Evolutionary conservation across 2,113 vertebrate species (phyloP), one percentile per base, ranked within the genome.

Genomic region (Sciurus niger): DNA sequence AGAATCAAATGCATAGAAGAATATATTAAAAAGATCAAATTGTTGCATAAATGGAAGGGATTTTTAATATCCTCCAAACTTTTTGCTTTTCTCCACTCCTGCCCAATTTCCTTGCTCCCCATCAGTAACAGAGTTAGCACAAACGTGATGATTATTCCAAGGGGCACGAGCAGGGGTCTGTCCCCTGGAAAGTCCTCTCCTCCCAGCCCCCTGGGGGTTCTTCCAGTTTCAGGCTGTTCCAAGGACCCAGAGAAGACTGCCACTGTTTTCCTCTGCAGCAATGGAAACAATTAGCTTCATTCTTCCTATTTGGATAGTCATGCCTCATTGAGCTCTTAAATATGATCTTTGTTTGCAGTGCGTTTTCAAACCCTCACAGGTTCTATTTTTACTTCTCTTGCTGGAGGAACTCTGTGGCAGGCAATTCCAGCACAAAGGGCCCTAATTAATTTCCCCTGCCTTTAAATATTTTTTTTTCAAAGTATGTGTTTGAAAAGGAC

Each of bases 381-480:
- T 93, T 94, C 97, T 97, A 93, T 97, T 93, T 97, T 97, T 96
- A 95, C 88, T 83, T 78, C 24, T 72, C 86, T 89, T 24, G 43
- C 78, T 93, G 24, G 18, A 87, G 74, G 83, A 97, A 73, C 51
- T 63, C 90, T 65, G 46, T 18, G 48, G 90, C 89, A 78, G 79
- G 60, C 34, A 10, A 89, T 65, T 89, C 55, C 68, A 83, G 86
- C 91, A 93, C 89, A 83, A 95, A 95, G 87, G n/a, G 48, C 76
- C 84, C 82, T 97, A 94, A 96, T 97, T 97, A 93, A 96, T 96
- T 95, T 94, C 86, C 85, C 77, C 87, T 32, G 94, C 78, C 76
- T 96, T 94, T 94, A 95, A 95, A 94, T 96, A 95, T 87, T 90
- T 97, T 93, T 96, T 95, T 95, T 97, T 95, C 84, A 78, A 95